Evolutionary conservation across 2,113 vertebrate genomes (phyloP).

Genomic region (Cynocephalus volans): DNA sequence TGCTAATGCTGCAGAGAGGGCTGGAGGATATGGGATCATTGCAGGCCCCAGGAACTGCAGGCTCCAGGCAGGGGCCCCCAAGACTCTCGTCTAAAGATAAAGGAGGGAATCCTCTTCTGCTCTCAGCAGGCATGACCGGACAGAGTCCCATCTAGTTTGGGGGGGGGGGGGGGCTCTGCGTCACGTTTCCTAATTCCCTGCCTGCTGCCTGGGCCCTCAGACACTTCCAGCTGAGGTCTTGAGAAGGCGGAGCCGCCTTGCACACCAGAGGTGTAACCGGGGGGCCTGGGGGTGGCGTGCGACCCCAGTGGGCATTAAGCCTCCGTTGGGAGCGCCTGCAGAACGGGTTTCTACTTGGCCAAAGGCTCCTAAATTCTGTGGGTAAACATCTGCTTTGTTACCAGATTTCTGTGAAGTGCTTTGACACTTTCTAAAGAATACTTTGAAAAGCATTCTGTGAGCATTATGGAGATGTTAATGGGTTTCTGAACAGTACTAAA

Average conservation of each 20-base stretch:
- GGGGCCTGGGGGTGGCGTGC: not conserved
- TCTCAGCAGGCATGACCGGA: not conserved
- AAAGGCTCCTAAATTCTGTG: not conserved
- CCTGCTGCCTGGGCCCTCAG: not conserved
- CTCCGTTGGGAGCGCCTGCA: not conserved
- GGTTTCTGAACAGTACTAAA: conserved; percentile 37
- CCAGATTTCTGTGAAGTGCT: not conserved
- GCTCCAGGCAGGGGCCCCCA: not conserved
- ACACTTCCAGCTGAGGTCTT: not conserved
- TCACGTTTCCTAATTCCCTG: not conserved
- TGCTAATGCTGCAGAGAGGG: not conserved
- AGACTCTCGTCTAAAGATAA: conserved; percentile 11
- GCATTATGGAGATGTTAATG: not conserved
- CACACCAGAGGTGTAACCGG: not conserved
- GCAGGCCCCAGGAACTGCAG: not conserved
- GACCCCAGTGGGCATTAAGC: not conserved
- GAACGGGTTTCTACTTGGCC: conserved; percentile 45
- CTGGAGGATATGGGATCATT: not conserved
- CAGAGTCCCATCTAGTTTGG: not conserved
- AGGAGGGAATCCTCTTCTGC: not conserved
- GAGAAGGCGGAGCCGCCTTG: not conserved
- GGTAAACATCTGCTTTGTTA: not conserved
- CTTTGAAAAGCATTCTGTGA: conserved; percentile 26
- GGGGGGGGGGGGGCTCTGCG: not conserved
- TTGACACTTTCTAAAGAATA: not conserved